These are phyloP conservation scores for Caerostris extrusa DNA, from an alignment of 1,140 invertebrate genomes.

Conservation along the genomic window DNA sequence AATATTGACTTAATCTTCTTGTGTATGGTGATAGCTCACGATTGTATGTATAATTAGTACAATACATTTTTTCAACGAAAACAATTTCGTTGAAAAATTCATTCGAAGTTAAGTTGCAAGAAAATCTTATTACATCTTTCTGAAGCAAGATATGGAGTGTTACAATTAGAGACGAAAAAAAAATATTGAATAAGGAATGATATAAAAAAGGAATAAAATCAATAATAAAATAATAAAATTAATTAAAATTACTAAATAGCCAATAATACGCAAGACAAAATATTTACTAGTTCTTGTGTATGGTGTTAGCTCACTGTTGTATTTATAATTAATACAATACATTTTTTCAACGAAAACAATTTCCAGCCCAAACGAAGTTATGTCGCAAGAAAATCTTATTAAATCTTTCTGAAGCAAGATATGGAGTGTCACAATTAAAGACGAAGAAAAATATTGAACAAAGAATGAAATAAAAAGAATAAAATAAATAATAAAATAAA, in stretches of 20 bases:
- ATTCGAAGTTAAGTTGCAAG: background rate
- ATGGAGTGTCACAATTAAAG: conserved; percentile 38
- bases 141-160: background rate
- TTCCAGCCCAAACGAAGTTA: background rate
- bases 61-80: background rate
- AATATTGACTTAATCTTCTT: no score
- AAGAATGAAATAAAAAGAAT: conserved; percentile 11
- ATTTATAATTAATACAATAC: background rate
- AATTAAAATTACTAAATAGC: no score
- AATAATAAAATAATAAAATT: no score
- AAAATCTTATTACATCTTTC: conserved; percentile 14
- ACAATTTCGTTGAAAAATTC: no score
- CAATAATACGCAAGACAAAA: no score
- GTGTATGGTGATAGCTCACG: no score
- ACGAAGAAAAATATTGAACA: background rate
- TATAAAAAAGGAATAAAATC: background rate
- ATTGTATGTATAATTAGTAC: background rate
- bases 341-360: background rate
- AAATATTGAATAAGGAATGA: background rate
- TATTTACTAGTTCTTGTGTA: no score
- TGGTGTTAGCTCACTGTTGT: no score
- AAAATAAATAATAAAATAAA: no score
- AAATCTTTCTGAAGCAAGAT: background rate
- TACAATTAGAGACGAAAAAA: conserved; percentile 4
- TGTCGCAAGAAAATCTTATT: conserved; percentile 4